Evolutionary conservation across 2,113 vertebrate genomes (phyloP).

Genomic region (Craseonycteris thonglongyai): DNA sequence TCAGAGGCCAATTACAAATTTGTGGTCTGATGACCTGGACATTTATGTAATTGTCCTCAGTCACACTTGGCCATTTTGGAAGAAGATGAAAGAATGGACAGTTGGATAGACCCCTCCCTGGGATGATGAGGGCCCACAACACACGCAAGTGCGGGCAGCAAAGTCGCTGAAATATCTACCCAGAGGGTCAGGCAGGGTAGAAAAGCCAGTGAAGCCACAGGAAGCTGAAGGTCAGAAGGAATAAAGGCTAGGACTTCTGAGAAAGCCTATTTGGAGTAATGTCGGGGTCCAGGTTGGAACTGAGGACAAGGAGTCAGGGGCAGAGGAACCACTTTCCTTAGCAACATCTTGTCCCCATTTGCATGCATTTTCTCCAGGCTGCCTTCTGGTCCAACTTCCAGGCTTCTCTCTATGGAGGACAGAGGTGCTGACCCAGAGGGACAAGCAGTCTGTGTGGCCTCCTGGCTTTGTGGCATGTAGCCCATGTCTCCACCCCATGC

Average conservation of each 20-base stretch:
- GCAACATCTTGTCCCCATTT: background rate
- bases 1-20: background rate
- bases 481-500: rapidly evolving
- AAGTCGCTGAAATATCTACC: rapidly evolving
- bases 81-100: background rate
- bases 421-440: background rate
- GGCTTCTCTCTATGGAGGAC: background rate
- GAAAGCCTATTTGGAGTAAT: background rate
- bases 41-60: background rate
- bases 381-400: background rate
- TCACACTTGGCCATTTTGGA: background rate
- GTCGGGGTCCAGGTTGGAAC: background rate
- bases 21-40: background rate
- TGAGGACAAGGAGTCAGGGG: background rate
- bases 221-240: background rate
- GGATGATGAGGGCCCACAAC: background rate
- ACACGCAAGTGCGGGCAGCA: background rate
- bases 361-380: background rate
- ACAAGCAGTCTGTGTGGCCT: too few relatives aligned
- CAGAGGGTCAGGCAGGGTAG: background rate
- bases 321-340: background rate
- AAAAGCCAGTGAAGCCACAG: background rate
- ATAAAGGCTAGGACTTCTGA: background rate
- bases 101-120: background rate
- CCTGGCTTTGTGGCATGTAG: too few relatives aligned